A percentile compares a stretch with the other conserved stretches of the same genome.
Evolutionary conservation across 2,797 vertebrate species (phyloP).

Genomic region (Zalophus californianus): DNA sequence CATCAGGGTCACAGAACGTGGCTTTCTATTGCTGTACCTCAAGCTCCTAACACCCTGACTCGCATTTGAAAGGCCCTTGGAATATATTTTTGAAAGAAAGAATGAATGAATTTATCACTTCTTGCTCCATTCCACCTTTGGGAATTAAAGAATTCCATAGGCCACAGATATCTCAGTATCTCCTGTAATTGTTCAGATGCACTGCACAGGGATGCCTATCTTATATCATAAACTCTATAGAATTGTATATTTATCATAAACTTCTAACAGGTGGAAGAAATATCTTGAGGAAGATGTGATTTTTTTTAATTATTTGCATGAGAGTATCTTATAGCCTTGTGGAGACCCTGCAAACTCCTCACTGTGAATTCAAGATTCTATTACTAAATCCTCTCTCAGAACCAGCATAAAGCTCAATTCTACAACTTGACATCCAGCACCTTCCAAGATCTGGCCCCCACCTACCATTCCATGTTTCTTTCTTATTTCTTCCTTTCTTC

Average conservation of each 20-base stretch:
- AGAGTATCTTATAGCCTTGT: not conserved
- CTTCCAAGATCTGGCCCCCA: not conserved
- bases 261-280: not conserved
- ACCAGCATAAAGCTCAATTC: not conserved
- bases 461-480: not conserved
- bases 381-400: not conserved
- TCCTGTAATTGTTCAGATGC: not conserved
- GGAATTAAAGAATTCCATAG: not conserved
- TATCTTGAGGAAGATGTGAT: not conserved
- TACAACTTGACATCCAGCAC: not conserved
- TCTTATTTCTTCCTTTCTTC: not conserved
- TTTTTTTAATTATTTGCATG: not conserved
- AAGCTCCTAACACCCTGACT: not conserved
- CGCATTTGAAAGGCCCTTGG: not conserved
- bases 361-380: not conserved
- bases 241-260: not conserved
- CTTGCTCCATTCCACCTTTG: not conserved
- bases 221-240: not conserved
- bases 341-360: not conserved
- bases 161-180: not conserved
- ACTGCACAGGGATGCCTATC: fast-evolving
- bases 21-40: not conserved
- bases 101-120: not conserved
- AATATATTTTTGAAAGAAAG: constrained; percentile 16
- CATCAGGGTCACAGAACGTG: not conserved